Conservation (phyloP, 2,113 vertebrate genomes). For the Nyctereutes procyonoides region DNA sequence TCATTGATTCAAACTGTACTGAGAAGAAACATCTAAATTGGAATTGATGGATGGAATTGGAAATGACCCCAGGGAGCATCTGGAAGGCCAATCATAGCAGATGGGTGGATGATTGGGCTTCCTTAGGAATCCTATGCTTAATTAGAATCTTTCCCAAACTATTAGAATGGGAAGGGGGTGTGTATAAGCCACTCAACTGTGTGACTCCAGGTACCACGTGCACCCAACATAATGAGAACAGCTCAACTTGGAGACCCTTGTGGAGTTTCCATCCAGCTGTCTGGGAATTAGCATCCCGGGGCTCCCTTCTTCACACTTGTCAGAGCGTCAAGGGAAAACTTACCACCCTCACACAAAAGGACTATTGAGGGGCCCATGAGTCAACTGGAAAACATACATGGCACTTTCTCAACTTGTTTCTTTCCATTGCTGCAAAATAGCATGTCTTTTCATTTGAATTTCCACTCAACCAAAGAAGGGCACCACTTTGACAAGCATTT, state of each 20-base stretch:
- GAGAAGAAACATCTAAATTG: neutral
- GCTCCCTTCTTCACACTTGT: conserved; percentile 48
- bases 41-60: neutral
- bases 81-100: neutral
- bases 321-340: conserved; percentile 49
- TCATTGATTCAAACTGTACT: neutral
- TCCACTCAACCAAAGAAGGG: conserved; percentile 55
- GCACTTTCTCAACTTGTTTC: conserved; percentile 77
- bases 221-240: neutral
- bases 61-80: neutral
- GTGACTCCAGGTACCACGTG: neutral
- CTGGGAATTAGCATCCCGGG: neutral
- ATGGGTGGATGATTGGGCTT: neutral
- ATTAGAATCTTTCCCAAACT: conserved; percentile 40
- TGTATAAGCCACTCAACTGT: neutral
- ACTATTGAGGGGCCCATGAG: conserved; percentile 69
- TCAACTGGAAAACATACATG: conserved; percentile 77
- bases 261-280: neutral
- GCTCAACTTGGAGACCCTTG: neutral
- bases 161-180: neutral
- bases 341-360: conserved; percentile 74
- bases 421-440: conserved; percentile 73
- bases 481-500: conserved; percentile 55
- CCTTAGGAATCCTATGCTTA: neutral
- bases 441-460: conserved; percentile 67